Evolutionary conservation across 1,140 invertebrate genomes (phyloP).

Genomic region (Ectropis grisescens): DNA sequence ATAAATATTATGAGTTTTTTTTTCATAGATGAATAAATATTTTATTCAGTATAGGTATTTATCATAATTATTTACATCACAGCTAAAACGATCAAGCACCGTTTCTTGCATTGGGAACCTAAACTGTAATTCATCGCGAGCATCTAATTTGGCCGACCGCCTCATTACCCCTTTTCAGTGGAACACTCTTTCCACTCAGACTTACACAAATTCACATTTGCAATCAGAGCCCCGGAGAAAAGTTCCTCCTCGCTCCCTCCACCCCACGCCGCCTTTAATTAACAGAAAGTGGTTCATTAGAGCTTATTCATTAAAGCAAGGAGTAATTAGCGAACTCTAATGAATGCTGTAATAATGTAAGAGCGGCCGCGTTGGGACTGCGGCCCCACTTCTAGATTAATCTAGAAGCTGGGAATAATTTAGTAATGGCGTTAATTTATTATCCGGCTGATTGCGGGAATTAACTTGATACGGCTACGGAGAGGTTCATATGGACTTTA

Average conservation of each 20-base stretch:
- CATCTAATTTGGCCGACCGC: slow-evolving; percentile 55
- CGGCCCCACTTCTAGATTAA: slow-evolving; percentile 65
- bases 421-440: slow-evolving; percentile 66
- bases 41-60: too few relatives aligned
- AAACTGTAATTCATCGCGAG: too few relatives aligned
- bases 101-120: too few relatives aligned
- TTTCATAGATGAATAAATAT: too few relatives aligned
- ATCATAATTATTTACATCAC: too few relatives aligned
- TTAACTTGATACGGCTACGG: slow-evolving; percentile 29
- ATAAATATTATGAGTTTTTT: too few relatives aligned
- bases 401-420: slow-evolving; percentile 64
- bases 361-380: slow-evolving; percentile 66
- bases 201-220: slow-evolving; percentile 70
- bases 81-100: too few relatives aligned
- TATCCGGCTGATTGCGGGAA: slow-evolving; percentile 55
- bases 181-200: slow-evolving; percentile 61
- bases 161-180: slow-evolving; percentile 66
- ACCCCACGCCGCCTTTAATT: slow-evolving; percentile 79
- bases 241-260: slow-evolving; percentile 37
- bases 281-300: slow-evolving; percentile 89
- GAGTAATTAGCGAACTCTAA: slow-evolving; percentile 88
- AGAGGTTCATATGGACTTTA: too few relatives aligned
- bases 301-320: slow-evolving; percentile 89
- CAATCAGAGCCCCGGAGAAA: slow-evolving; percentile 68
- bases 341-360: slow-evolving; percentile 77